These are phyloP conservation scores for Myiotriccus ornatus DNA, from an alignment of 2,797 vertebrate species.

Conservation along the genomic window DNA sequence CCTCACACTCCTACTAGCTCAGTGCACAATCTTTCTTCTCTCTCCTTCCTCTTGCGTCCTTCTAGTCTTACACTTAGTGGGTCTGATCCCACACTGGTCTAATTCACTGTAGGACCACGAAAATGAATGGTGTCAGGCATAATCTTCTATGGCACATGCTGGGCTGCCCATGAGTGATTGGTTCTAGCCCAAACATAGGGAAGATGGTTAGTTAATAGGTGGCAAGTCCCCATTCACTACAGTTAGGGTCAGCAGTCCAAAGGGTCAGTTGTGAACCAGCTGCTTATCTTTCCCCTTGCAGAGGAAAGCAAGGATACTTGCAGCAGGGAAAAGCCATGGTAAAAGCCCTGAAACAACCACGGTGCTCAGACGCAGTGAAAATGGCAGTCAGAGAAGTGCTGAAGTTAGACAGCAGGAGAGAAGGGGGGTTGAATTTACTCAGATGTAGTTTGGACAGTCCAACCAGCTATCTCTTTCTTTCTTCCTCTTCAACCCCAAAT, in stretches of 20 bases:
- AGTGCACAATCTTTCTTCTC: neutral
- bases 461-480: neutral
- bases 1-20: neutral
- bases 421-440: neutral
- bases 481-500: neutral
- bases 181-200: neutral
- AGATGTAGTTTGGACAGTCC: neutral
- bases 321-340: neutral
- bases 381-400: neutral
- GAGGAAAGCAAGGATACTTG: neutral
- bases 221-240: neutral
- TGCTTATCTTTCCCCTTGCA: neutral
- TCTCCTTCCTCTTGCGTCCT: neutral
- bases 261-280: neutral
- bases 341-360: neutral
- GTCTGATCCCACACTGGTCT: neutral
- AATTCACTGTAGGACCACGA: neutral
- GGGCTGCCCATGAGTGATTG: neutral
- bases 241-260: neutral
- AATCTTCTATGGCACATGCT: rapidly evolving
- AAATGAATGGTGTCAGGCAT: neutral
- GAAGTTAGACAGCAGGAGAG: neutral
- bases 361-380: neutral
- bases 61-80: neutral
- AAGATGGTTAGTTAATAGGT: neutral